Percentiles rank a stretch among this genome's conserved stretches.
Evolutionary conservation across 2,888 invertebrate genomes (phyloP).

Genomic region (Pogonocherus hispidulus): DNA sequence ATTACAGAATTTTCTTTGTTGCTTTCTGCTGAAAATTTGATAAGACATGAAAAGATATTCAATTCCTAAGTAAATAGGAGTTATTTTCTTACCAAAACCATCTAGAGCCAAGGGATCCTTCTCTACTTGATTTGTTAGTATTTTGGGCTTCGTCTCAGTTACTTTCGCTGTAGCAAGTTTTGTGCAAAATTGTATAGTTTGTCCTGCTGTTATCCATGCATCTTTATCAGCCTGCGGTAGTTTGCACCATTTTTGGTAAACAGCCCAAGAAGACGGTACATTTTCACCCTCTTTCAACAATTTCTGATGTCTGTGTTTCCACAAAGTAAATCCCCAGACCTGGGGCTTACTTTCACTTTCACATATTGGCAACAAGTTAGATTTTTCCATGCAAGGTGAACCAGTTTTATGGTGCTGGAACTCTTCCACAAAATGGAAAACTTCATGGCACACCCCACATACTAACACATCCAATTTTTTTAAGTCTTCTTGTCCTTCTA

Average conservation of each 20-base stretch:
- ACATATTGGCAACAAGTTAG: constrained; percentile 74
- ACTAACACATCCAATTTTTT: constrained; percentile 83
- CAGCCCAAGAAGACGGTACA: constrained; percentile 76
- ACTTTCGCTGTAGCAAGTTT: constrained; percentile 79
- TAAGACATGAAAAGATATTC: too few species aligned
- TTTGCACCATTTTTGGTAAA: constrained; percentile 88
- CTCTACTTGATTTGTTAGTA: constrained; percentile 30
- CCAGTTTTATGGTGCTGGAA: constrained; percentile 80
- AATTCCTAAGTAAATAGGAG: too few species aligned
- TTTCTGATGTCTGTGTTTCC: constrained; percentile 78
- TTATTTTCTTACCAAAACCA: constrained; percentile 42
- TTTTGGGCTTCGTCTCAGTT: constrained; percentile 68
- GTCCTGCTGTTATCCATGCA: constrained; percentile 85
- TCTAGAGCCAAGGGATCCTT: constrained; percentile 53
- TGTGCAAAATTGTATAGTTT: constrained; percentile 80
- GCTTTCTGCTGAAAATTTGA: constrained; percentile 49
- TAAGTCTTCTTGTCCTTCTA: constrained; percentile 84
- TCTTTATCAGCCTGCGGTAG: constrained; percentile 81
- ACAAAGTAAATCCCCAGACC: constrained; percentile 87
- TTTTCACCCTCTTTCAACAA: constrained; percentile 76
- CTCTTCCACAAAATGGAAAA: constrained; percentile 84
- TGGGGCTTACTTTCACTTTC: constrained; percentile 85
- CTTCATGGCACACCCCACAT: constrained; percentile 86
- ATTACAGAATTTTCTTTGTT: constrained; percentile 55
- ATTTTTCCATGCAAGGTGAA: constrained; percentile 71